Evolutionary conservation across 2,113 vertebrate species (phyloP).

Genomic region (Erpornis zantholeuca): DNA sequence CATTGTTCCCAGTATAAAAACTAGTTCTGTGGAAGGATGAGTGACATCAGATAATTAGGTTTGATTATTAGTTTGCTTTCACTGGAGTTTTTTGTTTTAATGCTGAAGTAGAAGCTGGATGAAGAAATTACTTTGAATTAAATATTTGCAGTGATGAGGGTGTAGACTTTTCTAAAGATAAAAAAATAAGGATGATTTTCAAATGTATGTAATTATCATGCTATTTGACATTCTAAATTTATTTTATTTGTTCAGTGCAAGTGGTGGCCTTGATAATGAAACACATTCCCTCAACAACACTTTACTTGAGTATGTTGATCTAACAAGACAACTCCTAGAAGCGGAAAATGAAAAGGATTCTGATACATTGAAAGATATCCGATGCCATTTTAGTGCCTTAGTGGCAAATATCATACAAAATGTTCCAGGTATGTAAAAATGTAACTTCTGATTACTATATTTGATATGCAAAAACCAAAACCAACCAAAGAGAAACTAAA

Average conservation of each 20-base stretch:
- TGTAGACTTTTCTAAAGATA: not conserved
- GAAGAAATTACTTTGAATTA: not conserved
- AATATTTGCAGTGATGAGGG: not conserved
- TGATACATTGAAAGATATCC: constrained; percentile 93
- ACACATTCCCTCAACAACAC: constrained; percentile 96
- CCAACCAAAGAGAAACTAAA: not conserved
- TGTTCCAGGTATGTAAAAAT: constrained; percentile 86
- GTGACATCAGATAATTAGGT: not conserved
- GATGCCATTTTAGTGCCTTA: constrained; percentile 98
- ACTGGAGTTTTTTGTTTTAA: not conserved
- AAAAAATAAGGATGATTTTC: not conserved
- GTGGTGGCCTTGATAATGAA: constrained; percentile 95
- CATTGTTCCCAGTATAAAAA: not conserved
- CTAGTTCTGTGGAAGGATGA: not conserved
- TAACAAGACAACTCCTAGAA: constrained; percentile 96
- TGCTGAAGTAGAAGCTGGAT: not conserved
- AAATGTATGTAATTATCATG: not conserved
- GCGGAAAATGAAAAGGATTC: constrained; percentile 99
- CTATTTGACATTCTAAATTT: not conserved
- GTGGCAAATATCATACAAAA: constrained; percentile 99
- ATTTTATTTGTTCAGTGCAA: constrained; percentile 77
- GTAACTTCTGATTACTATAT: not conserved
- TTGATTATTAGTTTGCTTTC: not conserved
- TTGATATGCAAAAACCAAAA: not conserved
- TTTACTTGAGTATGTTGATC: constrained; percentile 94